Percentiles rank a stretch among this genome's conserved stretches.
These are phyloP conservation scores for Pogonus chalceus DNA, from an alignment of 1,140 invertebrate genomes.

Conservation along the genomic window DNA sequence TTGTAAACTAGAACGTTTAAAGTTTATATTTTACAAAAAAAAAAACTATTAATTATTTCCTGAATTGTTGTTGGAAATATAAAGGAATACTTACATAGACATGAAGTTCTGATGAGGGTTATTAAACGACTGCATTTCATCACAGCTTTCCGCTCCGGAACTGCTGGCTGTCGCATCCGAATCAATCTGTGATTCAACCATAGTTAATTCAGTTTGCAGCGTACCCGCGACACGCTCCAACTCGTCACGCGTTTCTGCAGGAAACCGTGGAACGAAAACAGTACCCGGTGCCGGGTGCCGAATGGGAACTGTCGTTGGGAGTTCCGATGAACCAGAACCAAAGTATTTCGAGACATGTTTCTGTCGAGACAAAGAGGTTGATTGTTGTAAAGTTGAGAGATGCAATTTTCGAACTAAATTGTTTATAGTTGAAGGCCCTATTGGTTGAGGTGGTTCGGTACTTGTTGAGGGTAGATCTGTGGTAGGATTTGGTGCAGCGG, in stretches of 20 bases:
- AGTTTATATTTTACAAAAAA: no score
- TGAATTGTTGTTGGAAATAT: no score
- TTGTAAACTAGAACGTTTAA: no score
- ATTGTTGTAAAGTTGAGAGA: conserved; percentile 32
- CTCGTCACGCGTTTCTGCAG: conserved; percentile 37
- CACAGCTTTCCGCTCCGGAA: conserved; percentile 86
- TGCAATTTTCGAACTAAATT: conserved; percentile 44
- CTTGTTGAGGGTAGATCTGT: conserved; percentile 14
- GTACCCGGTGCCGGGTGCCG: conserved; percentile 21
- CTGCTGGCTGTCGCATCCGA: conserved; percentile 89
- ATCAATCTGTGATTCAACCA: conserved; percentile 66
- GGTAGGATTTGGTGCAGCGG: conserved; percentile 28
- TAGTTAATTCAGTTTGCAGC: conserved; percentile 55
- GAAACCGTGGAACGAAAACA: conserved; percentile 39
- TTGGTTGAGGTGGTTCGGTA: conserved; percentile 20
- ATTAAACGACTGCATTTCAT: conserved; percentile 74
- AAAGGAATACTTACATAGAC: conserved; percentile 58
- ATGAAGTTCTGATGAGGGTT: conserved; percentile 62
- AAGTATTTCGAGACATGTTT: conserved; percentile 43
- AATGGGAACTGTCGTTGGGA: conserved; percentile 25
- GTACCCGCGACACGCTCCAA: conserved; percentile 57
- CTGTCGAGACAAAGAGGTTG: conserved; percentile 25
- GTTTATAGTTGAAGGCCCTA: conserved; percentile 44
- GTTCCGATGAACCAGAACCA: conserved; percentile 49
- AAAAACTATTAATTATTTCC: not conserved